These are phyloP conservation scores for Akabosia matsudoensis DNA, from an alignment of 1,140 invertebrate species.

Conservation along the genomic window DNA sequence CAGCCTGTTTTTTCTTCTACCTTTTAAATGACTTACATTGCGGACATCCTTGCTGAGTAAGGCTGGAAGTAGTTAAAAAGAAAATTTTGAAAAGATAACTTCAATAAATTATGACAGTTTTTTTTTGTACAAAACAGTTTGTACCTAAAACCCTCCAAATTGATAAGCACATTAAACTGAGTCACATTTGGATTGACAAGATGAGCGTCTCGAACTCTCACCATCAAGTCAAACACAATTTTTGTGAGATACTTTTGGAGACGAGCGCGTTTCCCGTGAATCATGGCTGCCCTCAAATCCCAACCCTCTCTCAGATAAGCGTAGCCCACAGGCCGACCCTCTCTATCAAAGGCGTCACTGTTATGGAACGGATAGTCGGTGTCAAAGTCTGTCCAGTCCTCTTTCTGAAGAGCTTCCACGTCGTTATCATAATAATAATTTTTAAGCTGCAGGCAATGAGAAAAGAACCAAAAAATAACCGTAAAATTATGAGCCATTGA, in stretches of 20 bases:
- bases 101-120: too few species aligned
- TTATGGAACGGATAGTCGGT: neutral
- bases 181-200: too few species aligned
- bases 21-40: neutral
- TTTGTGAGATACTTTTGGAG: neutral
- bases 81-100: too few species aligned
- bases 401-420: neutral
- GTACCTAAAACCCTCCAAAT: too few species aligned
- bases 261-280: neutral
- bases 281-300: neutral
- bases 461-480: neutral
- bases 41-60: neutral
- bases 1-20: neutral
- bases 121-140: too few species aligned
- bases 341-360: neutral
- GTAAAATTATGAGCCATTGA: too few species aligned
- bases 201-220: too few species aligned
- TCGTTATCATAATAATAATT: neutral
- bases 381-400: neutral
- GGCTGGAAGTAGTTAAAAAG: too few species aligned
- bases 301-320: too few species aligned
- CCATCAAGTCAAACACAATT: too few species aligned
- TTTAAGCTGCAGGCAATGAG: too few species aligned
- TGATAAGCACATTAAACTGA: too few species aligned
- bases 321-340: neutral